Evolutionary conservation across 2,113 vertebrate species (phyloP).

Genomic region (Callopanchax toddi): DNA sequence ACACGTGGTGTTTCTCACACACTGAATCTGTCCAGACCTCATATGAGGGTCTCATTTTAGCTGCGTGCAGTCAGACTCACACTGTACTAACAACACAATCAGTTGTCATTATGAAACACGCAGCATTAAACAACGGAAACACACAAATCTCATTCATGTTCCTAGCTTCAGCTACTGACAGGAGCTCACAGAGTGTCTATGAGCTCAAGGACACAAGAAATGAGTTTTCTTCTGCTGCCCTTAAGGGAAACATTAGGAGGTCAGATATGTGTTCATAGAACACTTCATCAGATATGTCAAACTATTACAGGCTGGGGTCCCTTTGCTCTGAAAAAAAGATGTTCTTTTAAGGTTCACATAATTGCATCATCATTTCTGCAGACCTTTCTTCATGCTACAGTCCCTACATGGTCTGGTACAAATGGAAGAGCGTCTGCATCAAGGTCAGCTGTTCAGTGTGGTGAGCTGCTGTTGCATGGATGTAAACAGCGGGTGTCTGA

Average conservation of each 20-base stretch:
- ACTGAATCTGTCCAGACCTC: not conserved
- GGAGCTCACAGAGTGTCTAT: not conserved
- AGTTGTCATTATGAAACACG: too few species aligned
- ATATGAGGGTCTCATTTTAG: not conserved
- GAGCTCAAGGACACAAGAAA: conserved; percentile 14
- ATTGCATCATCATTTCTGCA: conserved; percentile 1
- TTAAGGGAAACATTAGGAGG: not conserved
- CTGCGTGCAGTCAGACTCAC: not conserved
- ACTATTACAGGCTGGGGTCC: not conserved
- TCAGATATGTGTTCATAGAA: not conserved
- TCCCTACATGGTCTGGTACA: not conserved
- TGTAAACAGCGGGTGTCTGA: not conserved
- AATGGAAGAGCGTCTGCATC: not conserved
- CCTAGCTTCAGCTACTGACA: not conserved
- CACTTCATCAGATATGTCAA: not conserved
- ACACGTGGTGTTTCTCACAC: too few species aligned
- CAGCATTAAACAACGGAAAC: too few species aligned
- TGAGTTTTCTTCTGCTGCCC: not conserved
- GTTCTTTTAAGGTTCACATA: not conserved
- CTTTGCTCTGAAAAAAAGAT: not conserved
- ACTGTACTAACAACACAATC: too few species aligned
- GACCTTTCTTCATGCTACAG: not conserved
- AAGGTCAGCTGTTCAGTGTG: not conserved
- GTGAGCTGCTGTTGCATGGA: not conserved
- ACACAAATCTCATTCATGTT: not conserved